Evolutionary conservation across 2,797 vertebrate species (phyloP).

Genomic region (Morelia viridis): DNA sequence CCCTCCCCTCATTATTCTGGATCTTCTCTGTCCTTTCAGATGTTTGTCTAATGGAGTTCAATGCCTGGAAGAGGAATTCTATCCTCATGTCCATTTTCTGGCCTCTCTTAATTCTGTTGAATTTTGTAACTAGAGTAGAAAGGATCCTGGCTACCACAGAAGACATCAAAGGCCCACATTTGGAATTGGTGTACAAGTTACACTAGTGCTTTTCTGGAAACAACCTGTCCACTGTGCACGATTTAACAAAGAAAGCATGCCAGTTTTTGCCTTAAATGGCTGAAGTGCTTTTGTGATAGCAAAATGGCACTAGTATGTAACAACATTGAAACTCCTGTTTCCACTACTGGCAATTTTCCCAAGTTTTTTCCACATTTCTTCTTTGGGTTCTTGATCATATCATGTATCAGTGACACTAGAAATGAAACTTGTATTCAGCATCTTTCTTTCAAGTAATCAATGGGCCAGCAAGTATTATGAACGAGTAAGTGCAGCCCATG

Average conservation of each 20-base stretch:
- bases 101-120: background rate
- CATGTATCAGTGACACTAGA: background rate
- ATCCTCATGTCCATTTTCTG: background rate
- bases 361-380: background rate
- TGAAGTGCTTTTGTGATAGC: background rate
- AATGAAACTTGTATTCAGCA: background rate
- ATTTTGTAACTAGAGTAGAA: background rate
- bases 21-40: background rate
- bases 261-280: background rate
- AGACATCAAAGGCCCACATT: background rate
- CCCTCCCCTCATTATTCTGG: background rate
- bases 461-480: background rate
- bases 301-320: conserved; percentile 9
- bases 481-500: conserved; percentile 12
- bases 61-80: background rate
- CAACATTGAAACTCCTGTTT: background rate
- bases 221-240: background rate
- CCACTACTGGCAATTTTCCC: conserved; percentile 32
- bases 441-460: conserved; percentile 15
- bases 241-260: background rate
- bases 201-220: background rate
- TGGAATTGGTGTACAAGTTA: conserved; percentile 1
- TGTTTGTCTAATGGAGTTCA: background rate
- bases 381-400: conserved; percentile 23
- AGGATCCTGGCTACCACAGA: background rate